These are phyloP conservation scores for Pseudotriccus pelzelni DNA, from an alignment of 2,797 vertebrate genomes.

Conservation along the genomic window DNA sequence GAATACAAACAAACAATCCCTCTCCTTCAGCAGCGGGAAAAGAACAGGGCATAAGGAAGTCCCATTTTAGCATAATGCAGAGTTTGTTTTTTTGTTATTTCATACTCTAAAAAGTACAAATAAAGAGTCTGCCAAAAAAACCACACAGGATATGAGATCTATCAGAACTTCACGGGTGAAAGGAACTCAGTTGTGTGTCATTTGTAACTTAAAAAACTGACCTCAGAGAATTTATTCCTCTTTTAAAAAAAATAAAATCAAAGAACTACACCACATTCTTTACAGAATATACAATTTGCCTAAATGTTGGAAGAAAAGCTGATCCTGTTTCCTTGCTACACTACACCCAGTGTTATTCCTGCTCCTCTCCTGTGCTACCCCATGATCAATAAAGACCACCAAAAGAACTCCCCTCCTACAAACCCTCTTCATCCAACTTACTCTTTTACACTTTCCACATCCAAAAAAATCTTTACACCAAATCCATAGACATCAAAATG, in stretches of 20 bases:
- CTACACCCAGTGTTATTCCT: not conserved
- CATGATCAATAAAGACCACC: not conserved
- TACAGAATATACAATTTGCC: not conserved
- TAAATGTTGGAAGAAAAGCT: not conserved
- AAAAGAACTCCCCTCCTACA: not conserved
- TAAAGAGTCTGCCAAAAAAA: constrained; percentile 21
- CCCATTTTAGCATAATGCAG: constrained; percentile 31
- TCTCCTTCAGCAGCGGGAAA: not conserved
- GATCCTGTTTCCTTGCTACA: not conserved
- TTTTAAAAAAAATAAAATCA: not conserved
- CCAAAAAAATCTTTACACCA: not conserved
- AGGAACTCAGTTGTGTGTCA: not conserved
- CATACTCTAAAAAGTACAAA: constrained; percentile 35
- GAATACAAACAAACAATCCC: constrained; percentile 50
- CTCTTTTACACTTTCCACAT: not conserved
- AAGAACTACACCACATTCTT: not conserved
- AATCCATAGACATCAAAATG: not conserved
- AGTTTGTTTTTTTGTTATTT: constrained; percentile 58
- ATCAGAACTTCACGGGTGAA: not conserved
- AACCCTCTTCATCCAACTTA: not conserved
- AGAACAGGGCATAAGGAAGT: constrained; percentile 9
- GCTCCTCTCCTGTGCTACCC: not conserved
- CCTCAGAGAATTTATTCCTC: not conserved
- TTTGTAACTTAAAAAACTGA: constrained; percentile 18
- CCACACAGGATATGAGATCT: constrained; percentile 13